A percentile compares a stretch with the other conserved stretches of the same genome.
Conservation (phyloP, 2,888 invertebrate genomes). For the Rhimphoctona megacephalus region DNA sequence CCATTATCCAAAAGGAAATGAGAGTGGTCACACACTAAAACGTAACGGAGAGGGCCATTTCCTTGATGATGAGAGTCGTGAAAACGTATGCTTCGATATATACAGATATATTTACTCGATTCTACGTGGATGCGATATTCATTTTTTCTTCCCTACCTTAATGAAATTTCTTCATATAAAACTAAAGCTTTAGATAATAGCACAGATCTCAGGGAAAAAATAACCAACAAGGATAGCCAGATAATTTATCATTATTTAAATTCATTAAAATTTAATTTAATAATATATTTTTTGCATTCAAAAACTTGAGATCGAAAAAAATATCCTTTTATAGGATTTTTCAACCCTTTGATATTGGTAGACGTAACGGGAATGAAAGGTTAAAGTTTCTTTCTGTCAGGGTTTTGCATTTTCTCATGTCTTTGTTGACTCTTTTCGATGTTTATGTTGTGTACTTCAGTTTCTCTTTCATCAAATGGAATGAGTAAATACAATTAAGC, state of each 20-base stretch:
- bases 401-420: neutral
- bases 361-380: neutral
- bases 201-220: neutral
- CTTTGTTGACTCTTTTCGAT: neutral
- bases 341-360: neutral
- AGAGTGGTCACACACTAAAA: conserved; percentile 46
- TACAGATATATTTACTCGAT: conserved; percentile 26
- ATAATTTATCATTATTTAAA: too few relatives aligned
- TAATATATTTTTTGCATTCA: neutral
- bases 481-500: neutral
- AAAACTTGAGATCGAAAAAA: neutral
- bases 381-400: neutral
- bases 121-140: neutral
- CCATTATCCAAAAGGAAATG: conserved; percentile 41
- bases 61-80: conserved; percentile 32
- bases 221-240: neutral
- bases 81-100: conserved; percentile 45
- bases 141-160: neutral
- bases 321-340: neutral
- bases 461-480: neutral
- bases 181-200: too few relatives aligned
- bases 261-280: too few relatives aligned
- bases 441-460: neutral
- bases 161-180: neutral
- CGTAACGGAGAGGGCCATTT: conserved; percentile 43